Base-by-base conservation (phyloP, 2,113 vertebrate genomes). In the Pandion haliaetus region DNA sequence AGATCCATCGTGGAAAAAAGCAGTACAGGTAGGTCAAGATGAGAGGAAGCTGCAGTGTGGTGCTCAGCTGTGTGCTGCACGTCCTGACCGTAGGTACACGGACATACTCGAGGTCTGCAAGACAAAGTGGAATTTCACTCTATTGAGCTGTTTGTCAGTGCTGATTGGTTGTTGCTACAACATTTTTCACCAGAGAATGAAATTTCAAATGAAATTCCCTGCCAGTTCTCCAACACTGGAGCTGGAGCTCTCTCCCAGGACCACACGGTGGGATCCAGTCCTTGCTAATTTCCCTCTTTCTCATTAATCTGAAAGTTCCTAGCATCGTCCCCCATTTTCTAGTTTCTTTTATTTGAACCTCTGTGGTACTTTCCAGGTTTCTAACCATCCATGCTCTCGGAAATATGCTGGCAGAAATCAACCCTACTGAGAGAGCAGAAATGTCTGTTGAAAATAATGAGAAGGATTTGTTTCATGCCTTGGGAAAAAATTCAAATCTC, bases 11-110 rank as follows among this genome's bases (percentile, higher is more conserved):
- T 1, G 62, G 36, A 6, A 13, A 13, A 4, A 47, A 16, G 24
- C 2, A 3, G 36, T 10, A 29, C 12, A 1, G 47, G 88, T 1
- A 3, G 38, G 70, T 5, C 4, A 24, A 4, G 29, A 6, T 6
- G 59, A 6, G 9, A 24, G 26, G 32, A n/a, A 14, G 67, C 38
- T 17, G 40, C 25, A 7, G 38, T 1, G 17, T 1, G 2, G 40
- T 24, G 67, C 76, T 29, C n/a, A 20, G 67, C 47, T 3, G 12
- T 4, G 11, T 8, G 54, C 40, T 10, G 49, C 40, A 5, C 1
- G 1, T 13, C 14, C 23, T 7, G 47, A 6, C 28, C 8, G 13
- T 2, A 4, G 24, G 3, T 20, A 16, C 3, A 2, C 0, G 0
- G 38, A 13, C 16, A 1, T 16, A 14, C 32, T 9, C n/a, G 3